Base-by-base conservation (phyloP, 2,888 invertebrate species). In the Nemotelus nigrinus region DNA sequence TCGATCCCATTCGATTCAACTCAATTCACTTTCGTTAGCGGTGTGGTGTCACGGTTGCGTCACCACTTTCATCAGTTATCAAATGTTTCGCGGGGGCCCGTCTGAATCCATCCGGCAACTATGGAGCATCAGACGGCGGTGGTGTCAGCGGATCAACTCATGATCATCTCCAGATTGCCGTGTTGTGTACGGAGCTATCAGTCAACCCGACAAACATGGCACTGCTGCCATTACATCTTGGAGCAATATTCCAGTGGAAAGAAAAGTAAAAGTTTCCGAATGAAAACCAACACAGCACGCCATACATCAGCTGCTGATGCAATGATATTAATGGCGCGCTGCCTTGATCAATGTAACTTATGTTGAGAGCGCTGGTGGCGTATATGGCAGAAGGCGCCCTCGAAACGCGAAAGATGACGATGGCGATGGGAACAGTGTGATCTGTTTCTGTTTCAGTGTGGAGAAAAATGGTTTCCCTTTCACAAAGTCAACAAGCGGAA, bases 61-160 rank as follows among this genome's bases (percentile, higher is more conserved):
- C 71, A 72, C 45, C 71, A 72, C 71, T 72, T 72, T 72, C 71
- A 58, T 72, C 45, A 58, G 58, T 72, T 72, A 58, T 72, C 71
- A 72, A 72, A 72, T 72, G 57, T 44, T 55, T 57, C 57, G 57
- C 71, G 45, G n/a, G 10, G 58, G 57, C 39, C 47, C 58, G 57
- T 25, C 25, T 57, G 45, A 55, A 58, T 4, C 10, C 3, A n/a
- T n/a, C 65, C 7, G 58, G 7, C 71, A 48, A 68, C 25, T 45
- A 5, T 45, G 45, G 10, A 65, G 7, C 67, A 47, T 4, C 47
- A 63, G 41, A 4, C 10, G 4, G 45, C 65, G 25, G 2, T 45
- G 25, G 8, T 45, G n/a, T n/a, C 47, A 4, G 7, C 39, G 71
- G 58, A 72, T 8, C 45, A 47, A 39, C n/a, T 67, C 67, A 67